Base-by-base conservation (phyloP, 2,797 vertebrate genomes). In the Todus mexicanus region DNA sequence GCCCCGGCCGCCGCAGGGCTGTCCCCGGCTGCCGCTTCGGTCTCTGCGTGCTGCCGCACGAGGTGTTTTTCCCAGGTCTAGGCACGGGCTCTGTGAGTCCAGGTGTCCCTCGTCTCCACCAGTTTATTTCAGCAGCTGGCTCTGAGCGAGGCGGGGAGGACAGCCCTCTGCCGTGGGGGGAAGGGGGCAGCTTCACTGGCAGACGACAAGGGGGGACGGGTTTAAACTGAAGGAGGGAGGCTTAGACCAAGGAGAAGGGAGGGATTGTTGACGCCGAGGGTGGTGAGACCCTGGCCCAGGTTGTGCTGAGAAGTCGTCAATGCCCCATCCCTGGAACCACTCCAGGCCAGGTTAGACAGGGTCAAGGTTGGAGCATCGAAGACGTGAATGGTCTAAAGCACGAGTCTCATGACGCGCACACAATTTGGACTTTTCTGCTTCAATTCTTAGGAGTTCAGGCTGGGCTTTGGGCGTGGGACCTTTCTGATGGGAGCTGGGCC, bases 61-160 rank as follows among this genome's bases (percentile, higher is more conserved):
- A 11, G 48, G 11, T 4, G 16, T n/a, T 47, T 40, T 33, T 19
- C 40, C 2, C 1, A 11, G 59, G 42, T 11, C 37, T 8, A 0
- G 4, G 37, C 4, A 5, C n/a, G 27, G 47, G 40, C 38, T 71
- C 64, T 6, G 1, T 9, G 20, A 12, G 17, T 17, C 7, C 2
- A 0, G 4, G 26, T 23, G 47, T 11, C 43, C 23, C 10, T 37
- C 8, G 4, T 26, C 7, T 29, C 51, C 38, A 7, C 12, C 1
- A 0, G 78, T 4, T 5, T 14, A 80, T 27, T 8, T 4, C 4
- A 3, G 73, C 31, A 25, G 45, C 45, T 16, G 50, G 27, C 69
- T 31, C 6, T 4, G 54, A 48, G n/a, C 8, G 20, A 1, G 1
- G 1, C 1, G 16, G n/a, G 11, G n/a, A 48, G n/a, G n/a, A n/a